phyloP scores from a whole-genome alignment of 2,797 vertebrate species.

The Linurgus olivaceus region DNA sequence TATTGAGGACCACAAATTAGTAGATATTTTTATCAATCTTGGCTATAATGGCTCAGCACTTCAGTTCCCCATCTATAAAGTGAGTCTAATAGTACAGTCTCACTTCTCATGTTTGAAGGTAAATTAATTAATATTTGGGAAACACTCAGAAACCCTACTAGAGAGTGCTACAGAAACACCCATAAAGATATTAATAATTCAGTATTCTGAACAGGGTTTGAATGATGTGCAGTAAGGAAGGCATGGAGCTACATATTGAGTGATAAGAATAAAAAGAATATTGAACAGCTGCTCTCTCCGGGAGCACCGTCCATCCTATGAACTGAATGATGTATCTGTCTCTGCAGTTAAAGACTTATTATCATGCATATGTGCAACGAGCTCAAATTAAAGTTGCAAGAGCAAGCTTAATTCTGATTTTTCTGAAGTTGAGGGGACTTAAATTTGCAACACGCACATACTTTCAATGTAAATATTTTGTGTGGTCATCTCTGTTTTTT shows the following conservation, averaged over 20 bases:
- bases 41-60: not conserved
- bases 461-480: not conserved
- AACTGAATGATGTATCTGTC: constrained; percentile 58
- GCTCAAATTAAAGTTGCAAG: constrained; percentile 51
- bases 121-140: constrained; percentile 50
- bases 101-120: not conserved
- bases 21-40: not conserved
- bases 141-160: not conserved
- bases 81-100: not conserved
- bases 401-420: constrained; percentile 1
- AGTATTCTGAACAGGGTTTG: not conserved
- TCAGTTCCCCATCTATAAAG: constrained; percentile 1
- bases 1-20: not conserved
- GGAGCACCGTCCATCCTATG: constrained; percentile 45
- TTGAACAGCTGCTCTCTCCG: constrained; percentile 59
- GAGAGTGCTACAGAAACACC: constrained; percentile 13
- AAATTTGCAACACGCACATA: not conserved
- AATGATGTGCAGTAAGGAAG: constrained; percentile 48
- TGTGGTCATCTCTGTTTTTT: not conserved
- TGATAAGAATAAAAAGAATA: constrained; percentile 68
- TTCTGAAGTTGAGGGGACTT: not conserved
- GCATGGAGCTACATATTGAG: constrained; percentile 63
- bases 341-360: constrained; percentile 47
- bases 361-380: constrained; percentile 45
- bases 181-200: constrained; percentile 62